Base-by-base conservation (phyloP, 53 echinoderm and acorn worm species). In the Apostichopus leukothele region DNA sequence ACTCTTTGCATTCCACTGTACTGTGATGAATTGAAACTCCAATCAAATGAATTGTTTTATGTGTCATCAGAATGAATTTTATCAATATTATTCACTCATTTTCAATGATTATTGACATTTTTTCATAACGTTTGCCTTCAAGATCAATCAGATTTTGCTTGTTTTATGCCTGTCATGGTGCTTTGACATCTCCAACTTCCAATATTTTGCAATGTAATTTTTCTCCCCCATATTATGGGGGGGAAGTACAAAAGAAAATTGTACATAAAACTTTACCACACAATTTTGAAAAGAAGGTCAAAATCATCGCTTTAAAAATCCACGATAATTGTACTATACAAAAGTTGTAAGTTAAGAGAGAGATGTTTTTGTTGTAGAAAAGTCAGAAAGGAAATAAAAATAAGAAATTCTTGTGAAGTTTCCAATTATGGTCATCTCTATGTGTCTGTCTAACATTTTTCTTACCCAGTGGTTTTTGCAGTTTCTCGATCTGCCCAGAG, bases 261-360 rank as follows among this genome's bases (percentile, higher is more conserved):
- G 81, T 81, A 81, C 81, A 81, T 81, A 81, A 81, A 81, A 23
- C 59, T 81, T 81, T 57, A 81, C 59, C 52, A 52, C 54, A 59
- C 13, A 19, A 71, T 71, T 81, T n/a, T 54, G 59, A 59, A 59
- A 81, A 53, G 81, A 81, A 53, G 81, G 81, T 54, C 22, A 57
- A 59, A 81, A 81, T 81, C 81, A 81, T 81, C 81, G 81, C 81
- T 81, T 81, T 81, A 81, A 81, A 81, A 54, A 81, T 81, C 81
- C 81, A 81, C 25, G 55, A 81, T 39, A 39, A 39, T 59, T 81
- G 81, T 81, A 81, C 81, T 81, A 81, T 81, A 81, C 21, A 19
- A 81, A 81, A 53, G 81, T 81, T 81, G 81, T 81, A 81, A 81
- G 55, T 81, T 25, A 71, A 57, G 54, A 57, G 39, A 39, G 81